Evolutionary conservation across 2,888 invertebrate genomes (phyloP).

Genomic region (Ectemnius cavifrons): DNA sequence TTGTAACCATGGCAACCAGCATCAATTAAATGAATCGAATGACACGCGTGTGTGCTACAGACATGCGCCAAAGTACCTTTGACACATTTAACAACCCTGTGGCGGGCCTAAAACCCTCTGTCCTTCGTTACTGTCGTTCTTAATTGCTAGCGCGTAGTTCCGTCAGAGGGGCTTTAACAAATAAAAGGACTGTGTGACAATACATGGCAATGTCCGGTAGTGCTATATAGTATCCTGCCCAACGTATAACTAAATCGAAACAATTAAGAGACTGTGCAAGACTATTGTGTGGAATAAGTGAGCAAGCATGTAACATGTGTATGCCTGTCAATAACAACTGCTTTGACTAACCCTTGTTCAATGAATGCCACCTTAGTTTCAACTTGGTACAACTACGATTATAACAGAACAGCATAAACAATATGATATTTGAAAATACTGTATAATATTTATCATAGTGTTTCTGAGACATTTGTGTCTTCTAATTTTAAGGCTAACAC

Average conservation of each 20-base stretch:
- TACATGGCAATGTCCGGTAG: conserved; percentile 7
- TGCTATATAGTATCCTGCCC: not conserved
- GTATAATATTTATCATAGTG: too few species aligned
- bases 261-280: conserved; percentile 35
- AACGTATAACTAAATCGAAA: conserved; percentile 42
- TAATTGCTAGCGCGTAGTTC: conserved; percentile 26
- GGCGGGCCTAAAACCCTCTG: not conserved
- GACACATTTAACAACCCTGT: conserved; percentile 5
- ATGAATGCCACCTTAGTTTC: too few species aligned
- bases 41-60: not conserved
- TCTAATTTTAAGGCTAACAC: too few species aligned
- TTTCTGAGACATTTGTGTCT: too few species aligned
- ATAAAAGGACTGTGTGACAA: conserved; percentile 28
- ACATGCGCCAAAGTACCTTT: conserved; percentile 5
- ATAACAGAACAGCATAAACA: too few species aligned
- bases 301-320: too few species aligned
- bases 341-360: conserved; percentile 11
- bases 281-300: too few species aligned
- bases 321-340: conserved; percentile 34
- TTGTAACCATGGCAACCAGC: not conserved
- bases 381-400: too few species aligned
- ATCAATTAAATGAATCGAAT: conserved; percentile 27
- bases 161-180: conserved; percentile 13
- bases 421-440: too few species aligned
- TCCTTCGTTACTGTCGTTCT: conserved; percentile 3